Percentiles rank a stretch among this genome's conserved stretches.
phyloP scores from a whole-genome alignment of 2,113 vertebrate species.

The Climacteris rufus region DNA sequence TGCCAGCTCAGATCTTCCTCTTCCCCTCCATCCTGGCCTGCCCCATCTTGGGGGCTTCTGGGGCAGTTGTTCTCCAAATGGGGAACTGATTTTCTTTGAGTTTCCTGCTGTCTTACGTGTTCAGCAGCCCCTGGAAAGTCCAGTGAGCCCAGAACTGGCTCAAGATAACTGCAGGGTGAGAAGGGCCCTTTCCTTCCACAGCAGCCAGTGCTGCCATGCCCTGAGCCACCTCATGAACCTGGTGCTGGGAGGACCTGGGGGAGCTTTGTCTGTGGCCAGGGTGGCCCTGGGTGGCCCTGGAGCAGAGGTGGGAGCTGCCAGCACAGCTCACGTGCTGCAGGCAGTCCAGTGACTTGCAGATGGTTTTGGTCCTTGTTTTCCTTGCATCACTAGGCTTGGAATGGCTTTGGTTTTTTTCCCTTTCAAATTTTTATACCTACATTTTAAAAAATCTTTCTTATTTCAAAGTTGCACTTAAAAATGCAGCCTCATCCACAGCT shows the following conservation, averaged over 20 bases:
- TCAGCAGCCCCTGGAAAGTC: conserved; percentile 34
- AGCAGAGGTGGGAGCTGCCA: neutral
- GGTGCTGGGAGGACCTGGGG: neutral
- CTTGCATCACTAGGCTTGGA: neutral
- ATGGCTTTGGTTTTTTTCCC: fast-evolving
- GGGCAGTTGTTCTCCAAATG: neutral
- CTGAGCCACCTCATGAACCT: fast-evolving
- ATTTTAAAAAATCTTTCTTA: neutral
- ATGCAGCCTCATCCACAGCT: neutral
- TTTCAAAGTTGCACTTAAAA: neutral
- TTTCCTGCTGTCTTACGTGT: neutral
- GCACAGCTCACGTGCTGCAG: neutral
- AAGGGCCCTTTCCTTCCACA: neutral
- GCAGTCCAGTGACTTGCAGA: fast-evolving
- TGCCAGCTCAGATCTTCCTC: conserved; percentile 16
- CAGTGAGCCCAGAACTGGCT: neutral
- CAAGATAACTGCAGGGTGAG: neutral
- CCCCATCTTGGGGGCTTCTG: neutral
- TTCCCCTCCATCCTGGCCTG: neutral
- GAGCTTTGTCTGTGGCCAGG: neutral
- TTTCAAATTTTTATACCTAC: neutral
- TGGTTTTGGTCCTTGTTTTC: neutral
- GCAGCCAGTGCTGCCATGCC: neutral
- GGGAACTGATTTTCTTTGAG: conserved; percentile 18
- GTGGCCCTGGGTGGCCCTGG: neutral